Conservation (phyloP, 2,888 invertebrate genomes). For the Microchrysa polita region DNA sequence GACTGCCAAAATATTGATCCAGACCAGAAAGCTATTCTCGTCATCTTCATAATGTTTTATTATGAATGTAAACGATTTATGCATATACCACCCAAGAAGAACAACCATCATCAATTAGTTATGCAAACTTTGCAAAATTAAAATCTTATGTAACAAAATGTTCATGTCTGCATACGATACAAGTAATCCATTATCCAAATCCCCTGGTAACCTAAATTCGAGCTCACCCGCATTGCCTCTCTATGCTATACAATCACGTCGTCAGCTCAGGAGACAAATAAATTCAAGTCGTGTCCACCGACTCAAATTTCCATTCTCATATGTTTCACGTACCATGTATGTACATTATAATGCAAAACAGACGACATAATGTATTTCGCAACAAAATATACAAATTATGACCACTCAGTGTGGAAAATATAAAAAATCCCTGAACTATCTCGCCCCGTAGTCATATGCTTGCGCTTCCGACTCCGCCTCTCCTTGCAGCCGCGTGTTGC, state of each 20-base stretch:
- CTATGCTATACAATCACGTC: background rate
- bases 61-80: too few relatives aligned
- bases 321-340: constrained; percentile 4
- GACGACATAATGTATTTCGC: constrained; percentile 2
- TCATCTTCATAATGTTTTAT: too few relatives aligned
- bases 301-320: constrained; percentile 25
- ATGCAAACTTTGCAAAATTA: background rate
- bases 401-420: constrained; percentile 21
- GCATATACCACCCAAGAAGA: too few relatives aligned
- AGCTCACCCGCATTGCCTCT: background rate
- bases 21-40: too few relatives aligned
- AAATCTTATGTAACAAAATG: background rate
- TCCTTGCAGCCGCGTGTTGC: background rate
- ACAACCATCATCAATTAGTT: too few relatives aligned
- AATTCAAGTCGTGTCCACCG: constrained; percentile 28
- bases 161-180: background rate
- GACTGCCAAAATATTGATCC: too few relatives aligned
- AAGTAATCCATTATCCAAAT: background rate
- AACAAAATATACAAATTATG: constrained; percentile 22
- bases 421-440: constrained; percentile 27
- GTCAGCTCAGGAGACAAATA: background rate
- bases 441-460: background rate
- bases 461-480: background rate
- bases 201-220: background rate
- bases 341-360: too few relatives aligned